A percentile compares a stretch with the other conserved stretches of the same genome.
These are phyloP conservation scores for Choloepus didactylus DNA, from an alignment of 2,797 vertebrate species.

Conservation along the genomic window DNA sequence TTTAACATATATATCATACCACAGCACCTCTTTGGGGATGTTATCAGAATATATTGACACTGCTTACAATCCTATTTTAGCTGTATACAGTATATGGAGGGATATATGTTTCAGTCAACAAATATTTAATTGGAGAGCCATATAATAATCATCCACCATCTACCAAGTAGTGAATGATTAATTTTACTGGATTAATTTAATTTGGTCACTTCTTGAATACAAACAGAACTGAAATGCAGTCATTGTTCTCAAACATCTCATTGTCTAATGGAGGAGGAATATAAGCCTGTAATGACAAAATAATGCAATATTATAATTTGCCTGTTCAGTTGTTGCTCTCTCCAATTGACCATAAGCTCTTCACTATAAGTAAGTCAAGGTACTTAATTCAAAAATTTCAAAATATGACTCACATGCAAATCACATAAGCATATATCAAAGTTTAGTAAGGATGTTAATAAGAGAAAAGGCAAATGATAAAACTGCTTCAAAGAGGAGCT, in stretches of 20 bases:
- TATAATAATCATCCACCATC: background rate
- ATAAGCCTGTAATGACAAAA: background rate
- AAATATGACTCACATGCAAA: background rate
- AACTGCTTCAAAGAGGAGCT: background rate
- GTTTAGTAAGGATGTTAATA: background rate
- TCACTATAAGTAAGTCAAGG: background rate
- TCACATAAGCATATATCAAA: background rate
- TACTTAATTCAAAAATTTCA: background rate
- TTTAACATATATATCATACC: background rate
- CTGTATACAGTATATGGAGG: background rate
- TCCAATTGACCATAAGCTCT: background rate
- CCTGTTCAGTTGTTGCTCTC: background rate
- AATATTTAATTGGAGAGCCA: background rate
- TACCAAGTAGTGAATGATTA: background rate
- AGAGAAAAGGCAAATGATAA: background rate
- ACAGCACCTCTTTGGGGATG: background rate
- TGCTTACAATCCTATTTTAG: background rate
- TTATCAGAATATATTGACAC: background rate
- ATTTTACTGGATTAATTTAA: background rate
- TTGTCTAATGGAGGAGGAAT: background rate
- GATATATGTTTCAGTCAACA: background rate
- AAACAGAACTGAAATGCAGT: background rate
- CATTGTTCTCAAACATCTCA: background rate
- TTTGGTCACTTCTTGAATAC: background rate
- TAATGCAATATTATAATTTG: background rate